These are phyloP conservation scores for Cotesia congregata DNA, from an alignment of 2,888 invertebrate genomes.

Conservation along the genomic window DNA sequence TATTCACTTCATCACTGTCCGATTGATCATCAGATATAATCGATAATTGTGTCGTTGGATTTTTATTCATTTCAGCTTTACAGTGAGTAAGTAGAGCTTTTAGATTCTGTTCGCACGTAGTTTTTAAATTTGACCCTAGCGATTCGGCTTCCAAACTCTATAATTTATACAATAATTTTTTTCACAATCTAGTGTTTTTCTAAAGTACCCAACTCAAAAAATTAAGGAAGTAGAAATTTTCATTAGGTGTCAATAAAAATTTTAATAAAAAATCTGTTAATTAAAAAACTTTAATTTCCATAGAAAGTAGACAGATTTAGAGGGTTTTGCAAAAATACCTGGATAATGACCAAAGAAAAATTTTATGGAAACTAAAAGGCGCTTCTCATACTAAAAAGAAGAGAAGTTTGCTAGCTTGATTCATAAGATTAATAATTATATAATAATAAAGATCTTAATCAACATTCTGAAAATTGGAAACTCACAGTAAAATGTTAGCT, in stretches of 20 bases:
- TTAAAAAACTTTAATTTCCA: too few relatives aligned
- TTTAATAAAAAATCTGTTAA: not conserved
- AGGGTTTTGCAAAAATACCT: too few relatives aligned
- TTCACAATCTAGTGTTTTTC: conserved; percentile 10
- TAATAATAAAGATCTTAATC: not conserved
- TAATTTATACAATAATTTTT: conserved; percentile 49
- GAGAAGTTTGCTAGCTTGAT: too few relatives aligned
- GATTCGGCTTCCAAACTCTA: conserved; percentile 66
- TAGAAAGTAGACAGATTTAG: too few relatives aligned
- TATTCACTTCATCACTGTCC: conserved; percentile 65
- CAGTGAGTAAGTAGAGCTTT: conserved; percentile 62
- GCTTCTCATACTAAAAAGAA: too few relatives aligned
- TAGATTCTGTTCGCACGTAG: conserved; percentile 62
- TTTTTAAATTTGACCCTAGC: conserved; percentile 64
- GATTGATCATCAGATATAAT: conserved; percentile 65
- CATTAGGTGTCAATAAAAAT: not conserved
- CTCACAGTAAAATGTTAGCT: too few relatives aligned
- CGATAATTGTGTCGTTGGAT: conserved; percentile 59
- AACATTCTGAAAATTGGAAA: not conserved
- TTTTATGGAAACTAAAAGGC: too few relatives aligned
- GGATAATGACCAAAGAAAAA: too few relatives aligned
- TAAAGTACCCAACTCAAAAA: not conserved
- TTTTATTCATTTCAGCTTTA: conserved; percentile 61
- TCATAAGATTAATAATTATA: too few relatives aligned
- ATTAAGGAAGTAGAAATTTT: not conserved